Base-by-base conservation (phyloP, 2,113 vertebrate genomes). In the Crotalus helleri region DNA sequence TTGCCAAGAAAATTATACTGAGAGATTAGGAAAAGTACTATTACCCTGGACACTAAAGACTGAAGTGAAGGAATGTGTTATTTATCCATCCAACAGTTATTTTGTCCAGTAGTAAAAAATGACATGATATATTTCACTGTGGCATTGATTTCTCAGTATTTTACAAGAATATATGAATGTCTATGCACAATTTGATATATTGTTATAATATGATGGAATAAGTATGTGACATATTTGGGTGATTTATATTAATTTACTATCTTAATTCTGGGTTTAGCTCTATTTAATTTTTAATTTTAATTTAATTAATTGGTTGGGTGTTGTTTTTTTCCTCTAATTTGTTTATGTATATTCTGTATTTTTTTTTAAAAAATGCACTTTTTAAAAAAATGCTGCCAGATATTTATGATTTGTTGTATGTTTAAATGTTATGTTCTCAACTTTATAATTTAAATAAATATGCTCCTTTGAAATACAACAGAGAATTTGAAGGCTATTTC, bases 381-480 rank as follows among this genome's bases (percentile, higher is more conserved):
- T 81, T 33, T 5, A 13, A 69, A 74, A 74, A 69, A 33, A 19
- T 29, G 5, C 61, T 39, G 33, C 33, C 33, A 39, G 13, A 39
- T 69, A 85, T 91, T 39, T 85, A 85, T 64, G 54, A 85, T 74
- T 46, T 64, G 10, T 29, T 90, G 94, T 95, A 87, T 91, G 26
- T 29, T 26, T 88, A 92, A 69, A 49, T 2, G 29, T 9, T 23
- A 44, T 13, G 33, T 61, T 4, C 19, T 91, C 59, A 3, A 49
- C 92, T n/a, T 39, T 26, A 87, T 59, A 39, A 91, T 39, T 21
- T 51, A 39, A n/a, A 51, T 23, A 3, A 26, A 33, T 85, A 2
- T 21, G 12, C 93, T 90, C 17, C 91, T 92, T 88, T n/a, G 87
- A 23, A 44, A 87, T 24, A 10, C 1, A 46, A 33, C 59, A 69